phyloP scores from a whole-genome alignment of 2,113 vertebrate species.

The Suricata suricatta region DNA sequence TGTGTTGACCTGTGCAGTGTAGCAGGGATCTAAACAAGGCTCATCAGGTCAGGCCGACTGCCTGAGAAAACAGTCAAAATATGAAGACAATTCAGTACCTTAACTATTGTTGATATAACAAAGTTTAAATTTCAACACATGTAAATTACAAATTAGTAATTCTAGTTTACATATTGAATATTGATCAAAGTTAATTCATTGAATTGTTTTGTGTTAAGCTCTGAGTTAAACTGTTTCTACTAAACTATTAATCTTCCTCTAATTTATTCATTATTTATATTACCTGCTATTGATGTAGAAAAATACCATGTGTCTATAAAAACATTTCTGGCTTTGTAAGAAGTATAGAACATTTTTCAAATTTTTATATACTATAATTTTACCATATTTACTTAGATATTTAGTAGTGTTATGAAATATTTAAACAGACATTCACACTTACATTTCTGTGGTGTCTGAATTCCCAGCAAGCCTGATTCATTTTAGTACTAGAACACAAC shows the following conservation, averaged over 20 bases:
- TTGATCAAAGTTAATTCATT: not conserved
- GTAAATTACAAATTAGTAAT: not conserved
- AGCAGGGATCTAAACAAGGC: not conserved
- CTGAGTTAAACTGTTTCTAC: not conserved
- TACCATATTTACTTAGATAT: not conserved
- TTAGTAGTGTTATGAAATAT: not conserved
- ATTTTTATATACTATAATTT: not conserved
- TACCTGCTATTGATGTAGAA: not conserved
- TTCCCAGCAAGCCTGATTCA: not conserved
- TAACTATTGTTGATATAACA: not conserved
- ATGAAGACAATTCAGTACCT: not conserved
- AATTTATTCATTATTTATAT: not conserved
- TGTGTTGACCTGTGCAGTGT: not conserved
- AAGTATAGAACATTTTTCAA: not conserved
- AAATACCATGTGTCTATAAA: not conserved
- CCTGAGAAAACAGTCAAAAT: not conserved
- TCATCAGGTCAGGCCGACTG: not conserved
- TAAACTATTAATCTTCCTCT: not conserved
- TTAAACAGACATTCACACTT: conserved; percentile 28
- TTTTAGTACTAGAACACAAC: not conserved
- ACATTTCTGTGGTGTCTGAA: conserved; percentile 42
- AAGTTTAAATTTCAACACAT: not conserved
- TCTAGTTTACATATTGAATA: not conserved
- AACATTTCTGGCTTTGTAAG: not conserved
- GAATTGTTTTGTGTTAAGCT: not conserved